A percentile compares a stretch with the other conserved stretches of the same genome.
Evolutionary conservation across 2,888 invertebrate genomes (phyloP).

Genomic region (Slavum lentiscoides): DNA sequence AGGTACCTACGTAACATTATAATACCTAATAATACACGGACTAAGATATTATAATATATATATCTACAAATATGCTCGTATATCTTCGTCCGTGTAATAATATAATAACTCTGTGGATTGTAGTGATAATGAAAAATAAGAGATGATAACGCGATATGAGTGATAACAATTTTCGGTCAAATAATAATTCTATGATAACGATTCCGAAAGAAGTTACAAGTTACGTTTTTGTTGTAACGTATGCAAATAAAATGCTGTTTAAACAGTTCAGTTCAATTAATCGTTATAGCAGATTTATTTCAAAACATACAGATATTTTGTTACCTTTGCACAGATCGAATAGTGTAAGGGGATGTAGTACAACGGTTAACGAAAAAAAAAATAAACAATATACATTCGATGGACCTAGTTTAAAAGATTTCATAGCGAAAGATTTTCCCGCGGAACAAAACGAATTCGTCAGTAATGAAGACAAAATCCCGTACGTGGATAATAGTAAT

Average conservation of each 20-base stretch:
- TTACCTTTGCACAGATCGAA: neutral
- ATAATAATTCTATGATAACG: too few species aligned
- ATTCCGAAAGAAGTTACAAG: neutral
- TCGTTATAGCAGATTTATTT: neutral
- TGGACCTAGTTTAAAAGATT: conserved; percentile 48
- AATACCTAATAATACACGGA: too few species aligned
- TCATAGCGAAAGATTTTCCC: conserved; percentile 34
- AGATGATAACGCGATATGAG: too few species aligned
- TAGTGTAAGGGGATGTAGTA: neutral
- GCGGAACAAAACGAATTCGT: neutral
- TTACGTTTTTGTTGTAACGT: neutral
- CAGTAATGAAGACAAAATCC: conserved; percentile 38
- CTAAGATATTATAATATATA: too few species aligned
- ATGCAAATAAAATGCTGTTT: conserved; percentile 15
- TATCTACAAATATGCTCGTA: too few species aligned
- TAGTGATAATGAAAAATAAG: too few species aligned
- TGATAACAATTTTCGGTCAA: too few species aligned
- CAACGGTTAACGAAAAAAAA: conserved; percentile 21
- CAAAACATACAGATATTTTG: neutral
- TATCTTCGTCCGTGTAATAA: too few species aligned
- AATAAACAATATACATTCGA: conserved; percentile 28
- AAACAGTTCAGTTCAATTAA: conserved; percentile 5
- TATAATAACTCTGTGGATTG: too few species aligned
- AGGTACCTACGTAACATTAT: too few species aligned
- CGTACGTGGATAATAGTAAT: conserved; percentile 25